phyloP scores from a whole-genome alignment of 2,113 vertebrate species.

The Pachypanchax playfairii region DNA sequence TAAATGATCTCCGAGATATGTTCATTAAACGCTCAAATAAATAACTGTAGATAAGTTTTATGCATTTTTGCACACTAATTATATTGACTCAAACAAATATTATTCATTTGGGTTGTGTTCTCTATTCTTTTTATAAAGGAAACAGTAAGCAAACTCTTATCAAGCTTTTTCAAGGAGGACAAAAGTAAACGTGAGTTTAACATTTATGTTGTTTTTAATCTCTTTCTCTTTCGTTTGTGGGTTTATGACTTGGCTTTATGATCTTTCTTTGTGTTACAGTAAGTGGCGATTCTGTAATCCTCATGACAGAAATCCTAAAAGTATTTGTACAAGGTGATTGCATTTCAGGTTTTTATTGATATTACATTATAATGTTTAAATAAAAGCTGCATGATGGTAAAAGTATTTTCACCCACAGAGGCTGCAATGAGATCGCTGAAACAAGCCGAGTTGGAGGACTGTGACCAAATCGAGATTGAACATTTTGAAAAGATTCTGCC shows the following conservation, averaged over 20 bases:
- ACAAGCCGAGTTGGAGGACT: slow-evolving; percentile 79
- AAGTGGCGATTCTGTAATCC: slow-evolving; percentile 66
- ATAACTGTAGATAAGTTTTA: too few relatives aligned
- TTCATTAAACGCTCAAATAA: too few relatives aligned
- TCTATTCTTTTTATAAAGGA: slow-evolving; percentile 61
- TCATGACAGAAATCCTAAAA: slow-evolving; percentile 78
- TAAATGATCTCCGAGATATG: too few relatives aligned
- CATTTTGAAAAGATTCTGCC: slow-evolving; percentile 84
- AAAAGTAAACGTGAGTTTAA: slow-evolving; percentile 76
- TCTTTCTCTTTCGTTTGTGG: background rate
- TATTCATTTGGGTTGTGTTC: background rate
- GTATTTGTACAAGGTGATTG: slow-evolving; percentile 78
- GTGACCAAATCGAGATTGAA: slow-evolving; percentile 75
- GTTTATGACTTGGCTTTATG: background rate
- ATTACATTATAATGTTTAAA: background rate
- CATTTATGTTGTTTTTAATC: background rate
- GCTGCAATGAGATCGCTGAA: slow-evolving; percentile 76
- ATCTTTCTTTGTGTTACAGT: slow-evolving; percentile 65
- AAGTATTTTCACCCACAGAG: slow-evolving; percentile 58
- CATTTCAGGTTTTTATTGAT: background rate
- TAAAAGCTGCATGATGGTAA: background rate
- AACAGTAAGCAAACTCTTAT: slow-evolving; percentile 71
- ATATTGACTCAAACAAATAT: too few relatives aligned
- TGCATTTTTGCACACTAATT: too few relatives aligned
- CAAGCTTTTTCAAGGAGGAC: slow-evolving; percentile 75